phyloP scores from a whole-genome alignment of 2,113 vertebrate species.

The Oceanites oceanicus region DNA sequence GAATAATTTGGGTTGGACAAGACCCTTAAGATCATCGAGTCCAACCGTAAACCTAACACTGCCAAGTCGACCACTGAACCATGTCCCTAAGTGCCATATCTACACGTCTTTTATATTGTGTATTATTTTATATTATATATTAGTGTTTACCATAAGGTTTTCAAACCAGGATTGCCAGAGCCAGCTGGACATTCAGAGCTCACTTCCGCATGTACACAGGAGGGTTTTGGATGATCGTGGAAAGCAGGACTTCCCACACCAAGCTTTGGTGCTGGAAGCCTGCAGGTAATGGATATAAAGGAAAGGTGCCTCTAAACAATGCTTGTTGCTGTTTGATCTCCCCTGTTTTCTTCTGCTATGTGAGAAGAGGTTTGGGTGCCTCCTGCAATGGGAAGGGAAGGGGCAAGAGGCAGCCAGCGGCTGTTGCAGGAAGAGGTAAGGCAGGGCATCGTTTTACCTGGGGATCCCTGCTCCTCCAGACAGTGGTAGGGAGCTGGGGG shows the following conservation, averaged over 20 bases:
- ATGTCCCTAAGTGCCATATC: neutral
- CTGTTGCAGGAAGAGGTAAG: neutral
- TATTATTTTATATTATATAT: neutral
- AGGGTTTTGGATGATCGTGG: neutral
- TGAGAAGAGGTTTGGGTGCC: neutral
- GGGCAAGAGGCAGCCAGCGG: neutral
- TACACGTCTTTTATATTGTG: neutral
- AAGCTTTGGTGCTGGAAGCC: neutral
- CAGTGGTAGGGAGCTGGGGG: fast-evolving
- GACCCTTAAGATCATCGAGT: neutral
- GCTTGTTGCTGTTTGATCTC: neutral
- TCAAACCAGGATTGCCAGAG: neutral
- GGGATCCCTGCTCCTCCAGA: neutral
- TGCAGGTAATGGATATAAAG: neutral
- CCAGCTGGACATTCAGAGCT: neutral
- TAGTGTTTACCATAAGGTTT: neutral
- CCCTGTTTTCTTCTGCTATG: neutral
- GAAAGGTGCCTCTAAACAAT: neutral
- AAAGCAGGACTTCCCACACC: neutral
- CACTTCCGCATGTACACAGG: neutral
- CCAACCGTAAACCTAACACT: neutral
- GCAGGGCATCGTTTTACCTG: neutral
- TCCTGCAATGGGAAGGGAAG: neutral
- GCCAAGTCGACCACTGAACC: neutral
- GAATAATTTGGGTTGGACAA: neutral